Percentiles rank a stretch among this genome's conserved stretches.
These are phyloP conservation scores for Agrochola circellaris DNA, from an alignment of 2,888 invertebrate species.

Conservation along the genomic window DNA sequence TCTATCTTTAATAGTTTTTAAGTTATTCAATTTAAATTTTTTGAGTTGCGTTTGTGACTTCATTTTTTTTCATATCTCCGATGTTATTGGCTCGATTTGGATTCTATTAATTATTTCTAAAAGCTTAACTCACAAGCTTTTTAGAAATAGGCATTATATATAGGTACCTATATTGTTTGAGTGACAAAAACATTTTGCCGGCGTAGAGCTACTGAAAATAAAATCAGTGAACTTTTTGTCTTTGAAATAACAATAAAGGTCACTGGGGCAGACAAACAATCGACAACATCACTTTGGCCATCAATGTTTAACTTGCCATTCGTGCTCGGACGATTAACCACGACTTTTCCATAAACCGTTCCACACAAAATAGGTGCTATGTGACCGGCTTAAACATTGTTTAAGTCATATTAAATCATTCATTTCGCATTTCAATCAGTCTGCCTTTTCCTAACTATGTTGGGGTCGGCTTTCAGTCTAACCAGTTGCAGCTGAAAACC, in stretches of 20 bases:
- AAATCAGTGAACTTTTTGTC: conserved; percentile 49
- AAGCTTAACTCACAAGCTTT: no score
- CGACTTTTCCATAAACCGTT: conserved; percentile 51
- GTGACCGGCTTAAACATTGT: conserved; percentile 42
- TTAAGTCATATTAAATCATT: neutral
- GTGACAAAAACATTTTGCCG: conserved; percentile 15
- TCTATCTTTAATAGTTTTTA: no score
- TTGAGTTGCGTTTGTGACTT: no score
- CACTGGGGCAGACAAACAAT: conserved; percentile 59
- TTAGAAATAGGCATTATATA: no score
- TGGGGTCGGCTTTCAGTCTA: neutral
- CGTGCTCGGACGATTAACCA: conserved; percentile 48
- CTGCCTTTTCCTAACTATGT: neutral
- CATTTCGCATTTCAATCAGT: conserved; percentile 49
- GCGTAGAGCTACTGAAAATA: conserved; percentile 32
- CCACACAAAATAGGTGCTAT: conserved; percentile 25
- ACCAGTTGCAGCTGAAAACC: neutral
- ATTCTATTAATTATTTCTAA: no score
- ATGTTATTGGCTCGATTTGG: no score
- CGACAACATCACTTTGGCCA: conserved; percentile 51
- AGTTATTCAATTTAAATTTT: no score
- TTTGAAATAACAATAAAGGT: conserved; percentile 55
- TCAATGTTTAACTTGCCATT: conserved; percentile 60
- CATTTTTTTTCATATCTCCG: no score
- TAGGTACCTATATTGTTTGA: neutral